Percentiles rank a stretch among this genome's conserved stretches.
phyloP scores from a whole-genome alignment of 2,113 vertebrate species.

The Cichladusa arquata region DNA sequence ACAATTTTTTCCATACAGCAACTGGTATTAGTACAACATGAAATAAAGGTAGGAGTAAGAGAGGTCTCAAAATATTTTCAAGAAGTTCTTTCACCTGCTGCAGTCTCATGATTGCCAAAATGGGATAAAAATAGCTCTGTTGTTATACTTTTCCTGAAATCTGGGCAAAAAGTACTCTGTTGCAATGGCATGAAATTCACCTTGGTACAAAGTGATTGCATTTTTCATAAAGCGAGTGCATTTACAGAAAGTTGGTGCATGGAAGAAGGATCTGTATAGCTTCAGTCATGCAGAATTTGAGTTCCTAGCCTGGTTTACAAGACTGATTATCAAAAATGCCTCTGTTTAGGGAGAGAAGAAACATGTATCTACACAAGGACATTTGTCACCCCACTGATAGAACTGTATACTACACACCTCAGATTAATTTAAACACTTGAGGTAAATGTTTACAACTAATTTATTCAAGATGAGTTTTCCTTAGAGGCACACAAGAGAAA shows the following conservation, averaged over 20 bases:
- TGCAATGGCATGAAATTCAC: not conserved
- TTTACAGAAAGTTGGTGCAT: not conserved
- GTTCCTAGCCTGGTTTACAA: not conserved
- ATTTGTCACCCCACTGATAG: not conserved
- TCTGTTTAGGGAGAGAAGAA: not conserved
- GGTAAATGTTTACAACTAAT: not conserved
- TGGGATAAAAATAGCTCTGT: not conserved
- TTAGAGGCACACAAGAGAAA: not conserved
- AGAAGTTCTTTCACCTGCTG: not conserved
- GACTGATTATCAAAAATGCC: not conserved
- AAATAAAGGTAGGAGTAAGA: not conserved
- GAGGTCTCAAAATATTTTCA: not conserved
- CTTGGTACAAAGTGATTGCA: not conserved
- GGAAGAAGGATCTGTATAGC: not conserved
- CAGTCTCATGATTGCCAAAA: not conserved
- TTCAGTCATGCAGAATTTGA: not conserved
- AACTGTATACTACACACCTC: not conserved
- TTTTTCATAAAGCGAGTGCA: not conserved
- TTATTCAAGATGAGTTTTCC: not conserved
- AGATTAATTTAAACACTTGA: not conserved
- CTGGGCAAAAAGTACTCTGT: not conserved
- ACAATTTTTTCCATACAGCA: not conserved
- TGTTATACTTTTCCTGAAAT: not conserved
- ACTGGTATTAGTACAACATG: not conserved
- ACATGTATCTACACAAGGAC: not conserved